Percentiles rank a stretch among this genome's conserved stretches.
phyloP scores from a whole-genome alignment of 1,140 invertebrate species.

The Hestina assimilis region DNA sequence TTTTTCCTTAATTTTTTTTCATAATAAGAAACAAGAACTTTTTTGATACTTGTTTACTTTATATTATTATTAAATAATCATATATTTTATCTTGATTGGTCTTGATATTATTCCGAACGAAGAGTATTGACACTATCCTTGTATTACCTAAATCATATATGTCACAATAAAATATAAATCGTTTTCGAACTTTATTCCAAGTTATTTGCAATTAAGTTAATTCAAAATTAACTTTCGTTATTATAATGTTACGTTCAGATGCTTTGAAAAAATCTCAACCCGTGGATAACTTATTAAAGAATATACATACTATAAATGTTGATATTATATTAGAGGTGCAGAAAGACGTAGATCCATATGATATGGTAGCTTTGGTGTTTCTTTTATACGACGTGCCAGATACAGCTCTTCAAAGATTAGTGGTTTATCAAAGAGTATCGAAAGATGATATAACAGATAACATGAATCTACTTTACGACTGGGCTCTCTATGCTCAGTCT shows the following conservation, averaged over 20 bases:
- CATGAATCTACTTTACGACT: constrained; percentile 59
- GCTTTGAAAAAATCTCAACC: constrained; percentile 26
- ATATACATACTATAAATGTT: constrained; percentile 42
- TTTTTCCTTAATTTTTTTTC: no score
- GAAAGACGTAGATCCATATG: constrained; percentile 58
- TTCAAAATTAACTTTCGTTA: no score
- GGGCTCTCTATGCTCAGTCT: constrained; percentile 49
- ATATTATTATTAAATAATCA: no score
- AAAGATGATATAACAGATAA: constrained; percentile 43
- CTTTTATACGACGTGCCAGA: constrained; percentile 63
- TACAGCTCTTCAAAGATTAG: constrained; percentile 59
- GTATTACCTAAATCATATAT: no score
- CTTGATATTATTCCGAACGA: no score
- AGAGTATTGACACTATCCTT: no score
- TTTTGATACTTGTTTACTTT: no score
- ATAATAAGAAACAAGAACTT: no score
- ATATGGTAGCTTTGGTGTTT: constrained; percentile 65
- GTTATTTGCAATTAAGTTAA: no score
- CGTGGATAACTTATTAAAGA: constrained; percentile 32
- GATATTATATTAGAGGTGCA: constrained; percentile 53
- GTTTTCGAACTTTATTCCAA: no score
- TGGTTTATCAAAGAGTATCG: constrained; percentile 52
- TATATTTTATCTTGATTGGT: no score
- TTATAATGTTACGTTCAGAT: constrained; percentile 42
- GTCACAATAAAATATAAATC: no score